Conservation (phyloP, 2,113 vertebrate genomes). For the Paedocypris sp. region DNA sequence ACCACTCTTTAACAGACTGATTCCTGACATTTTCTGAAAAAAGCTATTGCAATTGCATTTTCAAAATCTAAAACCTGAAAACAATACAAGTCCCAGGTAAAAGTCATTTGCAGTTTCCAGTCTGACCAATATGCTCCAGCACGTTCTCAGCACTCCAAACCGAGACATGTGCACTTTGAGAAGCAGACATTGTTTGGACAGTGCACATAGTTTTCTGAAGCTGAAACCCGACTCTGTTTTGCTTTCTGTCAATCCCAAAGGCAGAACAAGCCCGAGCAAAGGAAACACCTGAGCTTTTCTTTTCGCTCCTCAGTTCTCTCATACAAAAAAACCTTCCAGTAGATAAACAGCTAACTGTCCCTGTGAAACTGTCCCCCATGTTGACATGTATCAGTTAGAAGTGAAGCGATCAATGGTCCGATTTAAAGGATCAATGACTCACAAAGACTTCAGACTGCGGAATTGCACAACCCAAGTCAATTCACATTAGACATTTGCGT, state of each 20-base stretch:
- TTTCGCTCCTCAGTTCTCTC: background rate
- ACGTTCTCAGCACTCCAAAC: background rate
- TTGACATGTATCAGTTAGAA: no score
- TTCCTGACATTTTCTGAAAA: no score
- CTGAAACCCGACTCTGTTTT: conserved; percentile 37
- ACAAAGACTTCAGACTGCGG: no score
- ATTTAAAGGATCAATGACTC: no score
- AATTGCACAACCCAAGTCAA: no score
- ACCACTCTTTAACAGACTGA: no score
- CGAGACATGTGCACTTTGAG: conserved; percentile 6
- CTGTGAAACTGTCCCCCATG: no score
- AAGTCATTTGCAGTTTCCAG: background rate
- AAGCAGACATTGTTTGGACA: conserved; percentile 33
- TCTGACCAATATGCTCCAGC: conserved; percentile 16
- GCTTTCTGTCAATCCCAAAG: conserved; percentile 30
- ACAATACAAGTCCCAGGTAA: no score
- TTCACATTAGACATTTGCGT: no score
- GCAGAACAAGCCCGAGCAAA: conserved; percentile 34
- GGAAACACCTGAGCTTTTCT: conserved; percentile 22
- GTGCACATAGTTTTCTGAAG: conserved; percentile 29
- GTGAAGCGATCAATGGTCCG: no score
- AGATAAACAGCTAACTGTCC: background rate
- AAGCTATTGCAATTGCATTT: no score
- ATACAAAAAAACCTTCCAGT: conserved; percentile 1
- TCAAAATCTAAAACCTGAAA: no score